phyloP scores from a whole-genome alignment of 2,888 invertebrate species.

The Pollenia labialis region DNA sequence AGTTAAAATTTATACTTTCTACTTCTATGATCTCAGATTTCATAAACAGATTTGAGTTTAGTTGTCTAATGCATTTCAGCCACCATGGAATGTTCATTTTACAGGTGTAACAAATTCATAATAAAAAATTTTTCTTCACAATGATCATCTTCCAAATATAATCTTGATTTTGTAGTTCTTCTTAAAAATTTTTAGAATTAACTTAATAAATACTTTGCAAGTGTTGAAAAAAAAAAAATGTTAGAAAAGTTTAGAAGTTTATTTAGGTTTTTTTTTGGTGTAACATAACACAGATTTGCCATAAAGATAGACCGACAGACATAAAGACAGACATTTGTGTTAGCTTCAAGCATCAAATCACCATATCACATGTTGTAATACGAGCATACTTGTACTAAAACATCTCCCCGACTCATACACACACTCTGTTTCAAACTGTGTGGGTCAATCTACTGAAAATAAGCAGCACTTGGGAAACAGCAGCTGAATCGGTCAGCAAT shows the following conservation, averaged over 20 bases:
- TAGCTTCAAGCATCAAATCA: slow-evolving; percentile 66
- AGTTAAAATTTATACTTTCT: slow-evolving; percentile 20
- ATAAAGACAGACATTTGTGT: slow-evolving; percentile 21
- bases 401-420: slow-evolving; percentile 20
- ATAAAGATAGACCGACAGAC: slow-evolving; percentile 56
- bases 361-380: slow-evolving; percentile 62
- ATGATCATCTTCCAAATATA: slow-evolving; percentile 28
- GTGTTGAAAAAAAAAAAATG: slow-evolving; percentile 66
- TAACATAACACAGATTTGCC: slow-evolving; percentile 61
- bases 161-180: slow-evolving; percentile 54
- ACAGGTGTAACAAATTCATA: slow-evolving; percentile 72
- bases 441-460: slow-evolving; percentile 61
- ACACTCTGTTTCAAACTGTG: slow-evolving; percentile 51
- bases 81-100: slow-evolving; percentile 41
- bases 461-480: slow-evolving; percentile 29
- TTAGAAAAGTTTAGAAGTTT: slow-evolving; percentile 25
- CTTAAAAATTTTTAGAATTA: slow-evolving; percentile 63
- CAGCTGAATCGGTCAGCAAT: slow-evolving; percentile 63
- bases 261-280: slow-evolving; percentile 13
- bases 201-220: slow-evolving; percentile 57
- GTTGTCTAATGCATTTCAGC: slow-evolving; percentile 52
- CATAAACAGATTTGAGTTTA: slow-evolving; percentile 27
- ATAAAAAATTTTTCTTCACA: slow-evolving; percentile 16
- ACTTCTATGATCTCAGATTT: slow-evolving; percentile 39
- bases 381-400: slow-evolving; percentile 49